Base-by-base conservation (phyloP, 2,113 vertebrate species). In the Meles meles region DNA sequence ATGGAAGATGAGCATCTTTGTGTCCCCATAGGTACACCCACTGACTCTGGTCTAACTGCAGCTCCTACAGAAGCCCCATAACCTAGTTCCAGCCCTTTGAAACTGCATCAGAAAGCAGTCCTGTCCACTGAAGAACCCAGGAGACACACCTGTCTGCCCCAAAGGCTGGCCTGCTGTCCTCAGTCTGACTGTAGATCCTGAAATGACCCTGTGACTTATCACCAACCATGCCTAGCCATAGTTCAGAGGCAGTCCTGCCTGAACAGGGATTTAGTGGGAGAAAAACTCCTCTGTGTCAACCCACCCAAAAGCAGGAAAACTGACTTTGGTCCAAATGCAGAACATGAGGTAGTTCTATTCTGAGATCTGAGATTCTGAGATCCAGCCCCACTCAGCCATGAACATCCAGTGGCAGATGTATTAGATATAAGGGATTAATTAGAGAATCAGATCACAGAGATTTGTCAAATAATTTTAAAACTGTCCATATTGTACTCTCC, bases 391-490 rank as follows among this genome's bases (percentile, higher is more conserved):
- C 13, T 42, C 27, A 80, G 18, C 29, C 61, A 34, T 69, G 10
- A 67, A 77, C 44, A 90, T 3, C 47, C 25, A 55, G 34, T 12
- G 37, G 12, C 25, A 55, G n/a, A 69, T n/a, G 34, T 69, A 52
- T 88, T 67, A 90, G 18, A 72, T 6, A 90, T 63, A 5, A 74
- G 18, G 57, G 14, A 61, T 9, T 42, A 17, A 88, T 2, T 67
- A 29, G 4, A 34, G 25, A 72, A 13, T 13, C 8, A 39, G 12
- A 77, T 11, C 42, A 86, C 59, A 8, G 47, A 21, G 67, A 91
- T 67, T 42, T 92, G 20, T 92, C 52, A 95, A 29, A 69, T 37
- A 86, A 94, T 85, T 89, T 92, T 11, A 94, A 95, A 90, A 88
- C 7, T 7, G 23, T 79, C 80, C 84, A 65, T 5, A 79, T 6